Conservation (phyloP, 2,113 vertebrate genomes). For the Dicentrarchus labrax region DNA sequence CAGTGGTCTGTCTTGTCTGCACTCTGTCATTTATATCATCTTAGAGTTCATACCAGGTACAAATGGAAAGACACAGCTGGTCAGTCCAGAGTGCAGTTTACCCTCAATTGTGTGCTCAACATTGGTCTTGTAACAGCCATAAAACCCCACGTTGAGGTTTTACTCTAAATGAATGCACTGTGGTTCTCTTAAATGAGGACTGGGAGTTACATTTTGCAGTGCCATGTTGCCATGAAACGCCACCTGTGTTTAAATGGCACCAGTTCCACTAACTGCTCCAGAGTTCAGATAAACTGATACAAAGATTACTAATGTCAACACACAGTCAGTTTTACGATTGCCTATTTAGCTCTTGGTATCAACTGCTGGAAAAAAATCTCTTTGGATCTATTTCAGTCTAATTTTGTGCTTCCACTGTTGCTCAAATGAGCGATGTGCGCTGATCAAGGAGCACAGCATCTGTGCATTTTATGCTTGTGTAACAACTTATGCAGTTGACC, state of each 20-base stretch:
- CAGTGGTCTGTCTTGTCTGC: not conserved
- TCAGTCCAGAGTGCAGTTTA: not conserved
- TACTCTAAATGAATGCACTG: slow-evolving; percentile 15
- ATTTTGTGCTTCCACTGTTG: not conserved
- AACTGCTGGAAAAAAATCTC: not conserved
- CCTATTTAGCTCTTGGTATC: not conserved
- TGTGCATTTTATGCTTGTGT: slow-evolving; percentile 13
- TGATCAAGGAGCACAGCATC: not conserved
- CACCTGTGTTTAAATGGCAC: not conserved
- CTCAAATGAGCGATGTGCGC: not conserved
- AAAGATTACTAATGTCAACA: not conserved
- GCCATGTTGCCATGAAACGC: not conserved
- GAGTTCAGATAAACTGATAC: not conserved
- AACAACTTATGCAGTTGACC: slow-evolving; percentile 18
- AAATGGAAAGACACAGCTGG: not conserved
- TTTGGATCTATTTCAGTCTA: not conserved
- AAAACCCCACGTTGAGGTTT: slow-evolving; percentile 7
- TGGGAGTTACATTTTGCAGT: not conserved
- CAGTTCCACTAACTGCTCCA: not conserved
- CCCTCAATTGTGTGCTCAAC: not conserved
- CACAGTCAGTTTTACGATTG: not conserved
- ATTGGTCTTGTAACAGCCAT: not conserved
- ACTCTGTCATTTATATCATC: slow-evolving; percentile 30
- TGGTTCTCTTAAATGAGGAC: not conserved
- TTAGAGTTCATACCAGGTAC: slow-evolving; percentile 12